A percentile compares a stretch with the other conserved stretches of the same genome.
Conservation (phyloP, 2,888 invertebrate genomes). For the Dryocosmus kuriphilus region DNA sequence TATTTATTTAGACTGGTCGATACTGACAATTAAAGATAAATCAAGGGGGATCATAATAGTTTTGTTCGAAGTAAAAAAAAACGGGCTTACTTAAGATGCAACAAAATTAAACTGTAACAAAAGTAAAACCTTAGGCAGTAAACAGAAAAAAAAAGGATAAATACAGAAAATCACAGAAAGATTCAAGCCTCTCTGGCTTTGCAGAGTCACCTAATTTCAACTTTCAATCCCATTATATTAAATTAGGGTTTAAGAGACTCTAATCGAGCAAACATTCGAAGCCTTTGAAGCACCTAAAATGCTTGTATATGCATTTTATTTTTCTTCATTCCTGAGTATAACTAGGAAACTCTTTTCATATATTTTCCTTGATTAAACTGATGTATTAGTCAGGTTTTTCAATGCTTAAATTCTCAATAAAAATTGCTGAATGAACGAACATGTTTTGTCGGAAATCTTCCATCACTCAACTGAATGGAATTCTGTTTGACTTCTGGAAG, state of each 20-base stretch:
- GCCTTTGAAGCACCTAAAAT: conserved; percentile 18
- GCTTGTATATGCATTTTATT: conserved; percentile 5
- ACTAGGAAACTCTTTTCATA: too few relatives aligned
- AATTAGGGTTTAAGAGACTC: conserved; percentile 12
- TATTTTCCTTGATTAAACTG: too few relatives aligned
- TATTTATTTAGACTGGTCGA: too few relatives aligned
- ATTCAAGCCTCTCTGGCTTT: background rate
- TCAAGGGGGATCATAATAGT: too few relatives aligned
- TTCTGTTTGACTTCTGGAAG: background rate
- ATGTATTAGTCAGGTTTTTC: too few relatives aligned
- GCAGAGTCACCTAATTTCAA: conserved; percentile 4
- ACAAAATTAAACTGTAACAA: too few relatives aligned
- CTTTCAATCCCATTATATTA: conserved; percentile 15
- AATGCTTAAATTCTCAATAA: too few relatives aligned
- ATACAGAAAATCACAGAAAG: background rate
- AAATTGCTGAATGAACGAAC: background rate
- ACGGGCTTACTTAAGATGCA: too few relatives aligned
- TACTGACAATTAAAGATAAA: too few relatives aligned
- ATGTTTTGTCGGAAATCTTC: background rate
- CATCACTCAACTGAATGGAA: background rate
- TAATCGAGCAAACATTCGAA: conserved; percentile 16
- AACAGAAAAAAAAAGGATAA: background rate
- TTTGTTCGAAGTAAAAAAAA: too few relatives aligned
- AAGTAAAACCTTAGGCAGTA: too few relatives aligned
- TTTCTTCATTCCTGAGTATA: background rate